Evolutionary conservation across 2,888 invertebrate species (phyloP).

Genomic region (Phrixothrix hirtus): DNA sequence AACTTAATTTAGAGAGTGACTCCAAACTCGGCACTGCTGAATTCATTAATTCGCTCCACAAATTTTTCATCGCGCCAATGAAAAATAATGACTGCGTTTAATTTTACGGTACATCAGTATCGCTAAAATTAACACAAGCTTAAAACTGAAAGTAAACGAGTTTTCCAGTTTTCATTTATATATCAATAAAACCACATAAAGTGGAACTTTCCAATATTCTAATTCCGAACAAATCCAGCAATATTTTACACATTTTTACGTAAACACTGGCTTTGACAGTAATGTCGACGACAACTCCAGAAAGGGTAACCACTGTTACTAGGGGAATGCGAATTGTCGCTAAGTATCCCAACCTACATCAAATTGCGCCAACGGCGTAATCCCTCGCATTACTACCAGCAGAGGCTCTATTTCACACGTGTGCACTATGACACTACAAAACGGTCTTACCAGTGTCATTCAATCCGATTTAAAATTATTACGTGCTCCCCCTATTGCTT

Average conservation of each 20-base stretch:
- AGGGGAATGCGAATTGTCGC: slow-evolving; percentile 57
- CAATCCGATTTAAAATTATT: slow-evolving; percentile 37
- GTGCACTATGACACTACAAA: slow-evolving; percentile 33
- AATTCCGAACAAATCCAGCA: slow-evolving; percentile 48
- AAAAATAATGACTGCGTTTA: not conserved
- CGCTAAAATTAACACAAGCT: no score
- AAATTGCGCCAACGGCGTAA: slow-evolving; percentile 49
- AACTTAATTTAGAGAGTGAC: slow-evolving; percentile 49
- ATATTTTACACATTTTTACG: slow-evolving; percentile 56
- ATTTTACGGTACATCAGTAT: not conserved
- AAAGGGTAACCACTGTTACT: slow-evolving; percentile 54
- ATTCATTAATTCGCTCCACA: slow-evolving; percentile 48
- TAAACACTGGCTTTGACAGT: slow-evolving; percentile 55
- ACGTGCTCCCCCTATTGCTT: slow-evolving; percentile 29
- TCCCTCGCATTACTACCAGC: slow-evolving; percentile 50
- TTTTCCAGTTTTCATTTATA: slow-evolving; percentile 32
- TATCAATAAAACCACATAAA: slow-evolving; percentile 5
- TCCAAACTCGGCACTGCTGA: slow-evolving; percentile 41
- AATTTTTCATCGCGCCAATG: slow-evolving; percentile 46
- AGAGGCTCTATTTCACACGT: slow-evolving; percentile 41
- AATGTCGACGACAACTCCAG: slow-evolving; percentile 50
- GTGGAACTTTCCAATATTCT: slow-evolving; percentile 23
- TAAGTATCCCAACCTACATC: slow-evolving; percentile 54
- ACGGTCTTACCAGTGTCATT: slow-evolving; percentile 28
- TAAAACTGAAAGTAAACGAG: not conserved